Base-by-base conservation (phyloP, 2,113 vertebrate genomes). In the Picathartes gymnocephalus region DNA sequence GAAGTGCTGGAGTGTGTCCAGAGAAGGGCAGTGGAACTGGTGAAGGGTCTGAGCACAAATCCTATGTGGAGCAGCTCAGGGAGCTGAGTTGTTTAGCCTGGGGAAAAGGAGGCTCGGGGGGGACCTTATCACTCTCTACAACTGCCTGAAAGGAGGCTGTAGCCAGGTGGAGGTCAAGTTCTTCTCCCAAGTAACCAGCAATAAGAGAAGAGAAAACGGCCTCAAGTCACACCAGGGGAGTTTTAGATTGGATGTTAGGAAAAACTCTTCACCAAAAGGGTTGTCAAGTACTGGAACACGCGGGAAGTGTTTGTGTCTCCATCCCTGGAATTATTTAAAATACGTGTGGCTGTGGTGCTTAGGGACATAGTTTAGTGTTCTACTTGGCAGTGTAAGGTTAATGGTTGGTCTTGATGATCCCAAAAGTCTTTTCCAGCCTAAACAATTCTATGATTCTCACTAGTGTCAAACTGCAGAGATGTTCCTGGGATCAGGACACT, bases 261-360 rank as follows among this genome's bases (percentile, higher is more conserved):
- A 74, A 81, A 45, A 39, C 10, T 74, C 16, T 47, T 13, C 39
- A 35, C 7, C 0, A 0, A 61, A 68, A 45, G 14, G 13, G 13
- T 47, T 76, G 30, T 15, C 40, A 61, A 40, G 30, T 61, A 47
- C 18, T 53, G 17, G 19, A 74, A 47, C 4, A 47, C n/a, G 30
- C 21, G 30, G 25, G 25, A 48, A 54, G 21, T 18, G 24, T 30
- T 82, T 61, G 70, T 23, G 17, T 76, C 12, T 61, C 10, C 35
- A 69, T 9, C 7, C 8, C 15, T 27, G 21, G 12, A 47, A 7
- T 11, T 27, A 28, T 76, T 76, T 31, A 54, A 61, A 90, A 76
- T 53, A 42, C 0, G 0, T 13, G 21, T 54, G 40, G 40, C 69
- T 69, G 12, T 54, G 25, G 47, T 40, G 5, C 17, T 82, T 61